phyloP scores from a whole-genome alignment of 2,888 invertebrate species.

The Prosapia bicincta region DNA sequence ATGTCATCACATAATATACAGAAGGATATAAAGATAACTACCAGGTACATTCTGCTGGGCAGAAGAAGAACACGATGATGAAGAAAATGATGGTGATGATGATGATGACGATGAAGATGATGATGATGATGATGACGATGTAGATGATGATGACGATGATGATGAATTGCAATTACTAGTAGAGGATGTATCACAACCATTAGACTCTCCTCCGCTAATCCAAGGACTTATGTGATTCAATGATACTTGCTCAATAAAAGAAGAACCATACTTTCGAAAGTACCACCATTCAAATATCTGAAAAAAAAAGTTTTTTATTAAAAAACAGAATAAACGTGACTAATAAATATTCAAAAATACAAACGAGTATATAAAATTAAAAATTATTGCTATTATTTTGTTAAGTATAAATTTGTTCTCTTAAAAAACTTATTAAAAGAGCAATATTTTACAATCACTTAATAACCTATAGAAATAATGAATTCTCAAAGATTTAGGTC shows the following conservation, averaged over 20 bases:
- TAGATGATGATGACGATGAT: slow-evolving; percentile 41
- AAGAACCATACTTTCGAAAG: slow-evolving; percentile 96
- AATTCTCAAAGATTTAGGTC: too few relatives aligned
- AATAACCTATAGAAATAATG: too few relatives aligned
- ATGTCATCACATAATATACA: too few relatives aligned
- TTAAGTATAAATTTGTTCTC: background rate
- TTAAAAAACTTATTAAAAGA: background rate
- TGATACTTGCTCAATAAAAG: slow-evolving; percentile 96
- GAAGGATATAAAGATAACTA: slow-evolving; percentile 23
- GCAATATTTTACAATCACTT: too few relatives aligned
- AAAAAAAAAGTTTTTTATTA: slow-evolving; percentile 34
- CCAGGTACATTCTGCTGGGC: slow-evolving; percentile 54
- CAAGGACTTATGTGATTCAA: slow-evolving; percentile 91
- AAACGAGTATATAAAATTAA: too few relatives aligned
- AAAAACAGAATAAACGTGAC: too few relatives aligned
- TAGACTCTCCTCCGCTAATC: slow-evolving; percentile 68
- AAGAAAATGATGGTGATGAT: too few relatives aligned
- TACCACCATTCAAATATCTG: slow-evolving; percentile 98
- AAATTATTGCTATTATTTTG: background rate
- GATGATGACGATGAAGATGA: too few relatives aligned
- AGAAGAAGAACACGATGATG: too few relatives aligned
- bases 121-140: too few relatives aligned
- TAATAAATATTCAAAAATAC: too few relatives aligned
- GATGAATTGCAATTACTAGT: slow-evolving; percentile 42
- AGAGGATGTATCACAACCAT: slow-evolving; percentile 37